Evolutionary conservation across 2,113 vertebrate species (phyloP), one percentile per base, ranked within the genome.

Genomic region (Sander vitreus): DNA sequence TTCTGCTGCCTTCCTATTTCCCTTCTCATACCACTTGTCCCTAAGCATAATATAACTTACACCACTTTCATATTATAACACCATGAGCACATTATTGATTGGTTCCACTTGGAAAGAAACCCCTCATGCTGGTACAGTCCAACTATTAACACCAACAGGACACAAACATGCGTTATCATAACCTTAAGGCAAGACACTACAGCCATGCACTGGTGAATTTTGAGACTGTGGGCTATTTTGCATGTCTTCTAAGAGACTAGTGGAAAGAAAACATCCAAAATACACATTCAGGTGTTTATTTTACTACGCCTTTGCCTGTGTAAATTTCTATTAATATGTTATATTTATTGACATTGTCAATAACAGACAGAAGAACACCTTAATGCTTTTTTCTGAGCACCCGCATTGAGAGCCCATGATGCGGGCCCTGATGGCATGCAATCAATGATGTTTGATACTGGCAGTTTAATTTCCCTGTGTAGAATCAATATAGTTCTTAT

Each of bases 1-100:
- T 21, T 23, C 84, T n/a, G 70, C 53, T 39, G 51, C 55, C 78
- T 77, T 73, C 70, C 82, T 25, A 16, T 76, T 79, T 72, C 67
- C 51, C 70, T 43, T 63, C 64, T 63, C 68, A 48, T 48, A 67
- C 15, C 16, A 15, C 65, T 63, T 72, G 54, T 84, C 68, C 54
- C 30, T 5, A 43, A 80, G 19, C 69, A 51, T 19, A 53, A 59
- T 23, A 60, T 33, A 85, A 62, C 54, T 66, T 58, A 39, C 8
- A 65, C 21, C 57, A 73, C 67, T 50, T 83, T 53, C 58, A 67
- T 50, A 57, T 47, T 66, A 30, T 62, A 81, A 12, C 27, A 57
- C 30, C 73, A 30, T n/a, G 15, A 48, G 43, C 10, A 30, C 12
- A 58, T 59, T 21, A 30, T 43, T 76, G 71, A 30, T 43, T 76